Evolutionary conservation across 2,113 vertebrate genomes (phyloP).

Genomic region (Clarias magur): DNA sequence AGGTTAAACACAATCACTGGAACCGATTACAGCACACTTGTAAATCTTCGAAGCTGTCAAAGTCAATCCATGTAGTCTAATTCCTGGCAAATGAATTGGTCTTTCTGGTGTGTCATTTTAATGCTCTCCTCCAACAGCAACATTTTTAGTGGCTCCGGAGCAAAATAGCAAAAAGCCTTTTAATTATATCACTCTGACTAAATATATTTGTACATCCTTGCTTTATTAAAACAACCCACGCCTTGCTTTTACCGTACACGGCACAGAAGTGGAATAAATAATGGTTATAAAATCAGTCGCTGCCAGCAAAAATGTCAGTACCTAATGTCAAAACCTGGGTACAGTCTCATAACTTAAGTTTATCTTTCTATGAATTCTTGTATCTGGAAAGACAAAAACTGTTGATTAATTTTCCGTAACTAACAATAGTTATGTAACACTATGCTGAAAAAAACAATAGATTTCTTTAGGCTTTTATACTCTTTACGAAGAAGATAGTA

Average conservation of each 20-base stretch:
- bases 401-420: no score
- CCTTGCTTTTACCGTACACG: not conserved
- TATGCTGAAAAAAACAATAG: no score
- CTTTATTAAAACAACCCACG: not conserved
- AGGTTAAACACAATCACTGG: conserved; percentile 32
- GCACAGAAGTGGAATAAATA: not conserved
- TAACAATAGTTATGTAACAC: no score
- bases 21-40: not conserved
- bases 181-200: conserved; percentile 50
- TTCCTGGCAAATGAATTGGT: conserved; percentile 46
- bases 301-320: not conserved
- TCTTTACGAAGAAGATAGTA: not conserved
- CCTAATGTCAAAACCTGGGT: not conserved
- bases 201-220: conserved; percentile 1
- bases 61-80: conserved; percentile 56
- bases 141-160: conserved; percentile 63
- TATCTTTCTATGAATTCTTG: not conserved
- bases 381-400: no score
- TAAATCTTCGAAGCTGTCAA: conserved; percentile 34
- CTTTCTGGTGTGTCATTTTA: conserved; percentile 50
- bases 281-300: not conserved
- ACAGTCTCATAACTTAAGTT: not conserved
- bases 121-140: conserved; percentile 59
- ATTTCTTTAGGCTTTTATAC: no score
- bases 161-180: conserved; percentile 59